Evolutionary conservation across 2,113 vertebrate genomes (phyloP).

Genomic region (Prolemur simus): DNA sequence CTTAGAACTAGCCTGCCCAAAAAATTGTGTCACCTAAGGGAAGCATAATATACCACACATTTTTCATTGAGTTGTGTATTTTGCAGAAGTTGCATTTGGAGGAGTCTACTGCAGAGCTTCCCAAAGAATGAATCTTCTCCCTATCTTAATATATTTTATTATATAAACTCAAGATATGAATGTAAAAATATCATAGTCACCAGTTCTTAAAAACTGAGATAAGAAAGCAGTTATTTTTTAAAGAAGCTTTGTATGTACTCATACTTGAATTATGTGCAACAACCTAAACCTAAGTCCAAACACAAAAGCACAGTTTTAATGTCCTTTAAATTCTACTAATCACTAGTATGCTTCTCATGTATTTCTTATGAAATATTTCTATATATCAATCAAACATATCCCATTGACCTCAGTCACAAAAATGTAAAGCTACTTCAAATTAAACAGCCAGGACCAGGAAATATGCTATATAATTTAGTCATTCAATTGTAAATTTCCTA

Average conservation of each 20-base stretch:
- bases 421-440: constrained; percentile 28
- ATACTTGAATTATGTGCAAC: background rate
- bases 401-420: background rate
- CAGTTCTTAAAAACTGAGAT: background rate
- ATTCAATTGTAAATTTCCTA: background rate
- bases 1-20: background rate
- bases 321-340: background rate
- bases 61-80: background rate
- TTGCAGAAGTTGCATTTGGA: background rate
- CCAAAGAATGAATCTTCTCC: background rate
- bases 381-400: background rate
- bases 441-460: background rate
- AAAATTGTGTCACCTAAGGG: background rate
- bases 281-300: background rate
- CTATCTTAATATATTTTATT: background rate
- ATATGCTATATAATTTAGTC: background rate
- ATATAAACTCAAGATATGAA: background rate
- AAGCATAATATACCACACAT: background rate
- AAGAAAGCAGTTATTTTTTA: background rate
- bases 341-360: background rate
- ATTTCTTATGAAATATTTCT: background rate
- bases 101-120: background rate
- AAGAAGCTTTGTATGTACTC: background rate
- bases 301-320: background rate
- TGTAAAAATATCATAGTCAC: background rate